Conservation (phyloP, 2,797 vertebrate species). For the Esox lucius region DNA sequence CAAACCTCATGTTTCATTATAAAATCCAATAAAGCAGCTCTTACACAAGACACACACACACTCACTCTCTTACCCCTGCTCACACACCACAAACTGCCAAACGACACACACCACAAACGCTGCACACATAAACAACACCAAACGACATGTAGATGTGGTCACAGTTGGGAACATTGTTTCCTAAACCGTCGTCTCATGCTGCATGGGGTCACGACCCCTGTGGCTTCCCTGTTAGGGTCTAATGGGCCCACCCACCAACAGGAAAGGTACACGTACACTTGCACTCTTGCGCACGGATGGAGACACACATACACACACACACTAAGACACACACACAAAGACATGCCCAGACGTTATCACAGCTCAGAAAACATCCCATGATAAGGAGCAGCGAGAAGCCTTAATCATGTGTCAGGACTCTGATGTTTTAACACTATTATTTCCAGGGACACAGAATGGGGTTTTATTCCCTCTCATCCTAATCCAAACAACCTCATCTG, state of each 20-base stretch:
- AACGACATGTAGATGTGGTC: slow-evolving; percentile 6
- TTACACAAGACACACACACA: slow-evolving; percentile 22
- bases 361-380: slow-evolving; percentile 16
- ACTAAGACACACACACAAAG: slow-evolving; percentile 10
- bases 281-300: slow-evolving; percentile 12
- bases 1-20: slow-evolving; percentile 82
- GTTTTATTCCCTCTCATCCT: background rate
- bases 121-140: slow-evolving; percentile 15
- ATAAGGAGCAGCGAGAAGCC: slow-evolving; percentile 22
- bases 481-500: background rate
- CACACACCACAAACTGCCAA: slow-evolving; percentile 23
- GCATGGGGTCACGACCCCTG: slow-evolving; percentile 50
- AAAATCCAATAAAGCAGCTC: slow-evolving; percentile 80
- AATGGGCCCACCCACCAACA: slow-evolving; percentile 72
- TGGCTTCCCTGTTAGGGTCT: slow-evolving; percentile 35
- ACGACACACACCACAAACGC: slow-evolving; percentile 22
- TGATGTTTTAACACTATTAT: slow-evolving; percentile 3
- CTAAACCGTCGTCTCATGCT: slow-evolving; percentile 65
- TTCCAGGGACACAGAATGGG: background rate
- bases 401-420: slow-evolving; percentile 18
- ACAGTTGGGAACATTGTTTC: slow-evolving; percentile 57
- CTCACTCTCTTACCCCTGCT: slow-evolving; percentile 18
- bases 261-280: slow-evolving; percentile 39
- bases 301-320: slow-evolving; percentile 25
- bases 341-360: slow-evolving; percentile 18